Evolutionary conservation across 2,888 invertebrate species (phyloP).

Genomic region (Drosophila leonis): DNA sequence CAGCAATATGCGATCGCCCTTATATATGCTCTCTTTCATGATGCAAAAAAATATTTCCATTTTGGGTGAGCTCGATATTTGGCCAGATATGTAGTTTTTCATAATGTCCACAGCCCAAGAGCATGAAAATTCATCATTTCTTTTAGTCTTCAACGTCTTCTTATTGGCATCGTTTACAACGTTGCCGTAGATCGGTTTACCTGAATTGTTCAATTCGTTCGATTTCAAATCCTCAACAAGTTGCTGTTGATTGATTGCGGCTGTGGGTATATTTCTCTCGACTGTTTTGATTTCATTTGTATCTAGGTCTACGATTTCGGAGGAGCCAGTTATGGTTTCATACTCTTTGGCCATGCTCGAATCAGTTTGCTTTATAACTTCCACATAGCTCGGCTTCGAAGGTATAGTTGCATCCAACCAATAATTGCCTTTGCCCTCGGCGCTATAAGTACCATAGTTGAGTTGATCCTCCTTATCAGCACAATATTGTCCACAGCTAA

Average conservation of each 20-base stretch:
- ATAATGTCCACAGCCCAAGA: conserved; percentile 95
- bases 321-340: conserved; percentile 79
- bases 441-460: conserved; percentile 42
- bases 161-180: conserved; percentile 73
- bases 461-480: conserved; percentile 62
- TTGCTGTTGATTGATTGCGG: conserved; percentile 40
- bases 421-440: conserved; percentile 67
- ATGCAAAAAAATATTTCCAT: conserved; percentile 97
- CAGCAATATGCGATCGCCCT: conserved; percentile 95
- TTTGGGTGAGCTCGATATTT: conserved; percentile 96
- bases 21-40: conserved; percentile 93
- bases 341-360: conserved; percentile 60
- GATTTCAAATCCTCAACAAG: conserved; percentile 36
- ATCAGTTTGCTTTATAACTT: conserved; percentile 69
- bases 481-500: conserved; percentile 41
- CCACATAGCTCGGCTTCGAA: conserved; percentile 80
- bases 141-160: conserved; percentile 87
- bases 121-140: conserved; percentile 93
- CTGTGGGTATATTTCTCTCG: conserved; percentile 78
- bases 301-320: conserved; percentile 84
- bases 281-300: conserved; percentile 85
- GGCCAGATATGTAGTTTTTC: conserved; percentile 94
- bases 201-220: conserved; percentile 38
- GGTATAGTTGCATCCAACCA: conserved; percentile 74
- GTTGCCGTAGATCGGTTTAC: conserved; percentile 42